These are phyloP conservation scores for Armadillidium nasatum DNA, from an alignment of 1,140 invertebrate genomes.

Conservation along the genomic window DNA sequence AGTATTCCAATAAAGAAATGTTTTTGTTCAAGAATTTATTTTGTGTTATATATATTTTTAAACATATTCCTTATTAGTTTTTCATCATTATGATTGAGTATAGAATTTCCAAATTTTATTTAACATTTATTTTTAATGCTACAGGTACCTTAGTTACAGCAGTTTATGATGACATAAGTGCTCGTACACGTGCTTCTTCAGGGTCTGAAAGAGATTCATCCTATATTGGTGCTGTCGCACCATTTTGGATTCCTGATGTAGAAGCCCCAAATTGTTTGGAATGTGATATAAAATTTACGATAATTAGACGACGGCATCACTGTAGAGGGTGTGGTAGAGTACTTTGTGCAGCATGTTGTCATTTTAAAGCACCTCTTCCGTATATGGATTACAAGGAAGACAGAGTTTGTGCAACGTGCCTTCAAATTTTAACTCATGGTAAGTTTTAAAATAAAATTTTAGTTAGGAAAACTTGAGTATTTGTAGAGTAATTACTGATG, in stretches of 20 bases:
- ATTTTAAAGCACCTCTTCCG: slow-evolving; percentile 63
- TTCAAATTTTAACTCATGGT: slow-evolving; percentile 14
- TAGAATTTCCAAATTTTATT: no score
- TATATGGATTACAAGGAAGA: slow-evolving; percentile 66
- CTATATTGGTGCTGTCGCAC: slow-evolving; percentile 64
- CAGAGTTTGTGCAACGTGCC: slow-evolving; percentile 58
- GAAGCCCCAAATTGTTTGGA: slow-evolving; percentile 64
- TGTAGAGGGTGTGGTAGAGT: slow-evolving; percentile 50
- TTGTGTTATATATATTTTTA: no score
- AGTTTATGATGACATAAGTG: slow-evolving; percentile 37
- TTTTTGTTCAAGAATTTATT: no score
- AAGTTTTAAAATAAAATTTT: no score
- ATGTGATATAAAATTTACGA: no score
- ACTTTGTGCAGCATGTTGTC: slow-evolving; percentile 76
- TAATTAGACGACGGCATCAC: no score
- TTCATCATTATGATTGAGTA: no score
- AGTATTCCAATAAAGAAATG: no score
- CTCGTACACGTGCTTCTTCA: slow-evolving; percentile 12
- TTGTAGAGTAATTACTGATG: no score
- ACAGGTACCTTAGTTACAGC: slow-evolving; percentile 39
- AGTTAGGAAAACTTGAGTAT: no score
- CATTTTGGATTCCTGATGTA: slow-evolving; percentile 81
- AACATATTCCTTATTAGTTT: no score
- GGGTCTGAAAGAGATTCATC: slow-evolving; percentile 47
- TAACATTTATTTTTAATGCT: background rate